A percentile compares a stretch with the other conserved stretches of the same genome.
Conservation (phyloP, 2,888 invertebrate genomes). For the Epinotia ramella region DNA sequence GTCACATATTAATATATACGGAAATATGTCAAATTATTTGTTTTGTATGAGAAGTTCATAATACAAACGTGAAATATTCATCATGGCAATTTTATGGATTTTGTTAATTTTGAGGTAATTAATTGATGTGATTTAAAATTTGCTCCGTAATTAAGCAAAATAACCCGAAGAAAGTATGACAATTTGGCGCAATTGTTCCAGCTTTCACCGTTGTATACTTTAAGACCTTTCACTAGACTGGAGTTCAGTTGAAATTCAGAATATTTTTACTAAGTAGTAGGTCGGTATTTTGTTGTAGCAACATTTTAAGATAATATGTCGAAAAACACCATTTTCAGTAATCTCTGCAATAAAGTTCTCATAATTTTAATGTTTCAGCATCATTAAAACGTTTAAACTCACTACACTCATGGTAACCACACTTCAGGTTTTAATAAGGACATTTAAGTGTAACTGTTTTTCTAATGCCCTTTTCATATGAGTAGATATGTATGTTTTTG, state of each 20-base stretch:
- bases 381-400: constrained; percentile 13
- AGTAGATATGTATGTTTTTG: neutral
- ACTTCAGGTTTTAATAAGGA: neutral
- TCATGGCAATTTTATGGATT: too few relatives aligned
- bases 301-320: neutral
- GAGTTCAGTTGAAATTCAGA: neutral
- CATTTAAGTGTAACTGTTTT: neutral
- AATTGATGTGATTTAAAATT: too few relatives aligned
- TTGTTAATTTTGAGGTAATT: too few relatives aligned
- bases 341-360: constrained; percentile 19
- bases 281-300: neutral
- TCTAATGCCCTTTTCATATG: neutral
- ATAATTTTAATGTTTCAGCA: constrained; percentile 17
- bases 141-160: too few relatives aligned
- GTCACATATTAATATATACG: too few relatives aligned
- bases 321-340: constrained; percentile 5
- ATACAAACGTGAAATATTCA: too few relatives aligned
- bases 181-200: too few relatives aligned
- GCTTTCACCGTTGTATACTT: too few relatives aligned
- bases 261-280: neutral
- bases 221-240: too few relatives aligned
- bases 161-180: too few relatives aligned
- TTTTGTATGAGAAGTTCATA: too few relatives aligned
- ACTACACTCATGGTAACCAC: constrained; percentile 2
- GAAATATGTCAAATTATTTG: too few relatives aligned